Base-by-base conservation (phyloP, 1,140 invertebrate species). In the Hycleus phaleratus region DNA sequence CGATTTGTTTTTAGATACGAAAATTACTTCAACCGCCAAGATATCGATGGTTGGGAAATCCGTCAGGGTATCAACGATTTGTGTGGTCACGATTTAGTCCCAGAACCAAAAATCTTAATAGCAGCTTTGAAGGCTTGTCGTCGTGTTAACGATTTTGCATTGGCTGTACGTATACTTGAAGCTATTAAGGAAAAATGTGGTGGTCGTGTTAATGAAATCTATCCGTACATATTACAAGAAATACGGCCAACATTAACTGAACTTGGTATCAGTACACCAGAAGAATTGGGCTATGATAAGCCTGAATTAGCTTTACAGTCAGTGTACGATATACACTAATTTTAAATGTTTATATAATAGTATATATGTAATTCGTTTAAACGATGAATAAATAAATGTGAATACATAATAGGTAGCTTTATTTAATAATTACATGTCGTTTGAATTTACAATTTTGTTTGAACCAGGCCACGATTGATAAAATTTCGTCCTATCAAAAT, bases 31-130 rank as follows among this genome's bases (percentile, higher is more conserved):
- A 91, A 85, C 72, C 82, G 91, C 48, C 79, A 82, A 43, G 90
- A 97, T 65, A 93, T 98, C 72, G 96, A 98, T 78, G 87, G 87
- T 42, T 99, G 97, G 97, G 93, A 97, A 79, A 82, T 96, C 59
- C 85, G 97, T 24, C 91, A 94, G 73, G 87, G 82, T 32, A 87
- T 90, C 82, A 90, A 88, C 66, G 86, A 90, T 71, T 70, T 91
- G 38, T 79, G 85, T 76, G 90, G 88, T 66, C 87, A 91, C 83
- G 96, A 99, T 80, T 78, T 93, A 62, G 85, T 99, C 42, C 95
- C 97, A 4, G 95, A 98, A 72, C 97, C 97, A 50, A 88, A 83
- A 72, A 91, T 99, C 62, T 85, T 98, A 50, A 85, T 84, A 68
- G 91, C 96, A 56, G 93, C 87, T n/a, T 73, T 99, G 48, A 86